Conservation (phyloP, 1,140 invertebrate genomes). For the Heliconius melpomene region DNA sequence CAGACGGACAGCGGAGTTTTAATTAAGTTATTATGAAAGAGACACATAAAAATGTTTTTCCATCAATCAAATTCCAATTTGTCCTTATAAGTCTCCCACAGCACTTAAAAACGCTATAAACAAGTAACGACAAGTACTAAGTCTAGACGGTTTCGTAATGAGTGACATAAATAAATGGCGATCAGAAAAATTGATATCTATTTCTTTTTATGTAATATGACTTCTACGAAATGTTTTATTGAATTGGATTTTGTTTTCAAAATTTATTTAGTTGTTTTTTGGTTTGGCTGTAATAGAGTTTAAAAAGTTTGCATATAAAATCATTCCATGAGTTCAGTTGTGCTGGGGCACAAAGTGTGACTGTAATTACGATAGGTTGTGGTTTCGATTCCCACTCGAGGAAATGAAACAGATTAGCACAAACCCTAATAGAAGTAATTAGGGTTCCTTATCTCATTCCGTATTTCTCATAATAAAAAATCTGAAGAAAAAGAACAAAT, state of each 20-base stretch:
- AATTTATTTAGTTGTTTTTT: too few species aligned
- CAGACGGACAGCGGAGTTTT: background rate
- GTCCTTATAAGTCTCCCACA: slow-evolving; percentile 6
- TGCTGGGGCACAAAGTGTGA: too few species aligned
- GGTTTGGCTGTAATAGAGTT: too few species aligned
- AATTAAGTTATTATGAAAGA: background rate
- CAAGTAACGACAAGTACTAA: slow-evolving; percentile 6
- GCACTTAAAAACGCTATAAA: background rate
- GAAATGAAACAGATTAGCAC: too few species aligned
- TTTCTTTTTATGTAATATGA: background rate
- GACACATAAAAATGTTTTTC: slow-evolving; percentile 4
- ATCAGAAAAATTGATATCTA: background rate
- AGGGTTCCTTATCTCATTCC: too few species aligned
- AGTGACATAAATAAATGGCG: background rate
- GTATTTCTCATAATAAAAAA: too few species aligned
- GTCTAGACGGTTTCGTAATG: slow-evolving; percentile 13
- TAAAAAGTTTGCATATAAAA: too few species aligned
- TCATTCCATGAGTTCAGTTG: too few species aligned
- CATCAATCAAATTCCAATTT: background rate
- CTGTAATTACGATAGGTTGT: too few species aligned
- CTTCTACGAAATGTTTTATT: background rate
- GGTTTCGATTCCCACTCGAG: too few species aligned
- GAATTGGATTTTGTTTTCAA: background rate
- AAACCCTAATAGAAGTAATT: too few species aligned
- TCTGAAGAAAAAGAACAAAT: too few species aligned